Base-by-base conservation (phyloP, 2,797 vertebrate species). In the Urosaurus nigricauda region DNA sequence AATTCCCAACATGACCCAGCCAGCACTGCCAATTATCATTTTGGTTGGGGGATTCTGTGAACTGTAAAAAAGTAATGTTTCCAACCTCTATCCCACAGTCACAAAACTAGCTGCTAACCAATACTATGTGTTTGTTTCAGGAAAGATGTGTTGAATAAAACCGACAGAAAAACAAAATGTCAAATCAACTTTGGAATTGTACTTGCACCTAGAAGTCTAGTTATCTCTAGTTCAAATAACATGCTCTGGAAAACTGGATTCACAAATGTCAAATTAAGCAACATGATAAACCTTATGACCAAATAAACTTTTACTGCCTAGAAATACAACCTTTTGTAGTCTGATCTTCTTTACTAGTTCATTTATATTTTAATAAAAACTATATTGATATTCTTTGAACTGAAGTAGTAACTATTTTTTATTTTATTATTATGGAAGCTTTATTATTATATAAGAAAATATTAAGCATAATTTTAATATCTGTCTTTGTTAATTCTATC, bases 301-400 rank as follows among this genome's bases (percentile, higher is more conserved):
- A 90, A 84, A 43, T 84, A 85, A 89, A 90, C 85, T 21, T 35
- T 51, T 58, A 53, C 40, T 87, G 51, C 32, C 43, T 24, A 37
- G 65, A 80, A 87, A 71, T 51, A 8, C n/a, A 43, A 9, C 90
- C 37, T 4, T 40, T 65, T 35, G 11, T 83, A 5, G 88, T 56
- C 1, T 88, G 89, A 89, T 83, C 79, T 78, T 82, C 40, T 85
- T 85, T 68, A 53, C 16, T 47, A 65, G 35, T 40, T 73, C 12
- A 21, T 60, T 40, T 35, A 12, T n/a, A 40, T 70, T 56, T 73
- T 79, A 71, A 60, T 51, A 37, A 70, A 85, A 73, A 13, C 14
- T 68, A 87, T 7, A 35, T 86, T 85, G 12, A 21, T 87, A 1
- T 92, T 92, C 87, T 68, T 32, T 89, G 70, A 94, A 90, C 53